A percentile compares a stretch with the other conserved stretches of the same genome.
Evolutionary conservation across 2,888 invertebrate genomes (phyloP).

Genomic region (Phasia obesa): DNA sequence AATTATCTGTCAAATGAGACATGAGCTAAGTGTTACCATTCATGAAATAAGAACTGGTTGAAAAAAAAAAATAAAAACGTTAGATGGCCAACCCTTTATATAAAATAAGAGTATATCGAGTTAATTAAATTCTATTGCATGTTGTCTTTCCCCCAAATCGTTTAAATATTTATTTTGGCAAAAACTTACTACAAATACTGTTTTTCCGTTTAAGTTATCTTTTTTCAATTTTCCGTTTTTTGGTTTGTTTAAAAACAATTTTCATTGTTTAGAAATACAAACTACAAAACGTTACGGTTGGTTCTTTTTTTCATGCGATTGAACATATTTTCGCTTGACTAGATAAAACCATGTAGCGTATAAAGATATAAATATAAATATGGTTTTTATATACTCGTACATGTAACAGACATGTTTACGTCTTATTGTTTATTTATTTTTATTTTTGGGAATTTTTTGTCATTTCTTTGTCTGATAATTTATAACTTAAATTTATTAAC

Average conservation of each 20-base stretch:
- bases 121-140: too few species aligned
- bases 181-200: slow-evolving; percentile 45
- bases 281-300: slow-evolving; percentile 57
- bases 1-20: too few species aligned
- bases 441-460: not conserved
- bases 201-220: slow-evolving; percentile 10
- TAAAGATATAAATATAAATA: slow-evolving; percentile 42
- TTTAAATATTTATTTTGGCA: slow-evolving; percentile 63
- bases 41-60: too few species aligned
- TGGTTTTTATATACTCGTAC: slow-evolving; percentile 39
- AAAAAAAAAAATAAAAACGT: too few species aligned
- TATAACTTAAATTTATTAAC: slow-evolving; percentile 63
- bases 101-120: too few species aligned
- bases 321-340: slow-evolving; percentile 67
- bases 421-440: slow-evolving; percentile 6
- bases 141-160: not conserved
- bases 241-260: not conserved
- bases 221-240: slow-evolving; percentile 30
- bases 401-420: slow-evolving; percentile 10
- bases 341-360: slow-evolving; percentile 48
- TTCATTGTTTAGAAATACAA: slow-evolving; percentile 33
- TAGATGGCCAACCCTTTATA: too few species aligned
- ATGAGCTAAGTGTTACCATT: too few species aligned
- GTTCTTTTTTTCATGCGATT: slow-evolving; percentile 58
- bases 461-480: slow-evolving; percentile 54